Evolutionary conservation across 1,140 invertebrate species (phyloP).

Genomic region (Leucophenga varia): DNA sequence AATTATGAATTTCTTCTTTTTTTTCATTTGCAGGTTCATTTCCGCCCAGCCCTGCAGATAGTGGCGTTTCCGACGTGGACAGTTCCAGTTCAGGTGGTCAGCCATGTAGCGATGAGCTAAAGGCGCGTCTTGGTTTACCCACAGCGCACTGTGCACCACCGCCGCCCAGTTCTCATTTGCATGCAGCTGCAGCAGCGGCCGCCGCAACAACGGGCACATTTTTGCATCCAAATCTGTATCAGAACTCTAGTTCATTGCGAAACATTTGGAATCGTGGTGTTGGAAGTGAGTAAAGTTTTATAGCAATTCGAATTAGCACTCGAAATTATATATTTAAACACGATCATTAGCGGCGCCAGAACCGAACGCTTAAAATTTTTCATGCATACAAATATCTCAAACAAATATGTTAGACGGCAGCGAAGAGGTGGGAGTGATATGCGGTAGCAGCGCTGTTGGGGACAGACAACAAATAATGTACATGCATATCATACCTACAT

Average conservation of each 20-base stretch:
- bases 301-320: background rate
- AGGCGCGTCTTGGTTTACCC: slow-evolving; percentile 70
- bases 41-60: slow-evolving; percentile 95
- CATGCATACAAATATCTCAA: too few species aligned
- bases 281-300: slow-evolving; percentile 45
- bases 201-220: slow-evolving; percentile 41
- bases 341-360: too few species aligned
- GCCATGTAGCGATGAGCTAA: slow-evolving; percentile 83
- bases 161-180: too few species aligned
- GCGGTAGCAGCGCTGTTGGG: too few species aligned
- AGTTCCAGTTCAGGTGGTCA: slow-evolving; percentile 85
- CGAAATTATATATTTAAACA: too few species aligned
- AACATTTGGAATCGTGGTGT: slow-evolving; percentile 57
- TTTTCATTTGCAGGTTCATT: slow-evolving; percentile 70
- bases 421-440: too few species aligned
- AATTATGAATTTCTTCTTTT: background rate
- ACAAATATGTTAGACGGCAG: too few species aligned
- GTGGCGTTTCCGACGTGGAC: slow-evolving; percentile 95
- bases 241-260: slow-evolving; percentile 53
- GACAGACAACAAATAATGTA: slow-evolving; percentile 6
- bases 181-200: slow-evolving; percentile 15
- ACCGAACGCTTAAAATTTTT: too few species aligned
- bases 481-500: background rate
- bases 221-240: slow-evolving; percentile 56
- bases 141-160: too few species aligned